Evolutionary conservation across 2,797 vertebrate genomes (phyloP).

Genomic region (Mus spretus): DNA sequence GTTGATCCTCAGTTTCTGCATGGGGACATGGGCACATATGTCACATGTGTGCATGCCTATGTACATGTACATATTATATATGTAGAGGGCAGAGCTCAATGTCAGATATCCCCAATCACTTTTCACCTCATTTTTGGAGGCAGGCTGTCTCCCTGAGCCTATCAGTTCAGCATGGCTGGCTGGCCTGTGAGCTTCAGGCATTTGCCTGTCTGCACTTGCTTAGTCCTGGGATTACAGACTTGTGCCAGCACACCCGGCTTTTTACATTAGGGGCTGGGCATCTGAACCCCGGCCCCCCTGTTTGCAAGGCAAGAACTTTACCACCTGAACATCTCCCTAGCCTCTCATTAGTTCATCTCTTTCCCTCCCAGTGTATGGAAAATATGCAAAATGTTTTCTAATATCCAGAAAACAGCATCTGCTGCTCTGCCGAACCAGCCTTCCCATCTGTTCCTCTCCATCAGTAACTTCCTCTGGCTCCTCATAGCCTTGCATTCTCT

Average conservation of each 20-base stretch:
- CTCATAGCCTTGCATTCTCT: neutral
- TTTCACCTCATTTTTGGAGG: neutral
- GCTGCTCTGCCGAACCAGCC: neutral
- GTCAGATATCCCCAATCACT: neutral
- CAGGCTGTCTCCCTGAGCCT: neutral
- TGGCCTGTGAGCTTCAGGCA: neutral
- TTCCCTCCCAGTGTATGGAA: neutral
- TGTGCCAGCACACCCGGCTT: neutral
- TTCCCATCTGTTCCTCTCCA: neutral
- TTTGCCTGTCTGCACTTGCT: neutral
- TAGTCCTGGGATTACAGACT: neutral
- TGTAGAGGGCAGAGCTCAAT: neutral
- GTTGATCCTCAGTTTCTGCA: neutral
- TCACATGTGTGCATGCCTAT: no score
- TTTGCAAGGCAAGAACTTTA: neutral
- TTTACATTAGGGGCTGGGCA: neutral
- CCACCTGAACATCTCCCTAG: neutral
- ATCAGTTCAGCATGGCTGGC: neutral
- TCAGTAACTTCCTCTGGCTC: neutral
- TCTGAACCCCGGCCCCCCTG: neutral
- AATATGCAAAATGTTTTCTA: constrained; percentile 34
- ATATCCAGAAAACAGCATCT: neutral
- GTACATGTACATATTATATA: neutral
- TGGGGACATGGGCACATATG: neutral
- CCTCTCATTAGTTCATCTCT: neutral